A percentile compares a stretch with the other conserved stretches of the same genome.
These are phyloP conservation scores for Drosophila meridiana DNA, from an alignment of 2,888 invertebrate genomes.

Conservation along the genomic window DNA sequence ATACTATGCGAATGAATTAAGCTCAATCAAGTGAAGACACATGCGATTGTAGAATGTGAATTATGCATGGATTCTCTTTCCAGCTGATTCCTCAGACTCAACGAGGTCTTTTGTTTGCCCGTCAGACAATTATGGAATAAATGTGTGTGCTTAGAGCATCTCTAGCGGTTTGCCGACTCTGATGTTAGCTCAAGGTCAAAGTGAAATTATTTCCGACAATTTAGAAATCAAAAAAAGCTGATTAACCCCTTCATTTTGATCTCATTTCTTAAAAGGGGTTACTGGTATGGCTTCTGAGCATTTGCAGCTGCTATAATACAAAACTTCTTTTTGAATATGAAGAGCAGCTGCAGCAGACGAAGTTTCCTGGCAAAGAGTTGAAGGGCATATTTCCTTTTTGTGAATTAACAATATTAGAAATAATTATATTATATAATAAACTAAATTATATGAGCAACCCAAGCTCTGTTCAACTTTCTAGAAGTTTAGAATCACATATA, in stretches of 20 bases:
- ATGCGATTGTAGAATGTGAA: conserved; percentile 25
- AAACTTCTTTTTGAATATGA: conserved; percentile 1
- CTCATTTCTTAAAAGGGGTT: conserved; percentile 14
- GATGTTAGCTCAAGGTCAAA: conserved; percentile 57
- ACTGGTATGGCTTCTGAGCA: not conserved
- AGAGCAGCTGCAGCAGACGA: not conserved
- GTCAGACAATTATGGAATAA: conserved; percentile 43
- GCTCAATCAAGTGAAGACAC: conserved; percentile 63
- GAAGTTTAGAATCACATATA: not conserved
- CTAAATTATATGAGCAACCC: too few species aligned
- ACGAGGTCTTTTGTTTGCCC: conserved; percentile 40
- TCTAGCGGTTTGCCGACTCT: not conserved
- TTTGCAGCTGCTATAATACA: conserved; percentile 5
- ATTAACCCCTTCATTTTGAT: conserved; percentile 20
- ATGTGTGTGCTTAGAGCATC: not conserved
- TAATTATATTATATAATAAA: not conserved
- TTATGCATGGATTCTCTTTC: conserved; percentile 30
- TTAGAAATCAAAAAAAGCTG: conserved; percentile 54
- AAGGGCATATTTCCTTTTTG: conserved; percentile 4
- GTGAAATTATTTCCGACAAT: conserved; percentile 64
- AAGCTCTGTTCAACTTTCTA: too few species aligned
- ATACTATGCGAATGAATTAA: conserved; percentile 76
- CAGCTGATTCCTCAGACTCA: conserved; percentile 27
- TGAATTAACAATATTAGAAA: too few species aligned
- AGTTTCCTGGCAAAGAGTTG: conserved; percentile 1